These are phyloP conservation scores for Drosophila insularis DNA, from an alignment of 1,140 invertebrate species.

Conservation along the genomic window DNA sequence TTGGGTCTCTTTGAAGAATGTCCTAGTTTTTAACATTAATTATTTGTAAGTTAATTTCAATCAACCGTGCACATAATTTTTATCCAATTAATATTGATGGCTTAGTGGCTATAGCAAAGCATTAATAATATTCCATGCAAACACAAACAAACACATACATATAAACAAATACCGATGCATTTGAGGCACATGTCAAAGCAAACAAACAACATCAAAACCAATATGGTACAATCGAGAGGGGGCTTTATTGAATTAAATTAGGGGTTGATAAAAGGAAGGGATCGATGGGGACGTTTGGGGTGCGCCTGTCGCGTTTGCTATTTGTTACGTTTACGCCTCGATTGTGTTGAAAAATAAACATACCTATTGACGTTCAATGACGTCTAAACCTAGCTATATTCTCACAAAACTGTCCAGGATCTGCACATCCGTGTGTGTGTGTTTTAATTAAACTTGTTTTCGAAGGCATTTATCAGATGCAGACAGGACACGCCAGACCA, in stretches of 20 bases:
- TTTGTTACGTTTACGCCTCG: slow-evolving; percentile 78
- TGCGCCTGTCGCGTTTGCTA: slow-evolving; percentile 33
- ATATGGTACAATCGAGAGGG: slow-evolving; percentile 17
- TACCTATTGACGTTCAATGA: slow-evolving; percentile 57
- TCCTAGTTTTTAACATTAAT: too few relatives aligned
- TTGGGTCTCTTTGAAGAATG: too few relatives aligned
- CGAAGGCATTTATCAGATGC: slow-evolving; percentile 76
- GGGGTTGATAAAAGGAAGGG: background rate
- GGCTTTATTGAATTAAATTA: background rate
- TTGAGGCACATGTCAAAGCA: slow-evolving; percentile 69
- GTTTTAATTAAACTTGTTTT: slow-evolving; percentile 79
- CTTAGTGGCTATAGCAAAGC: slow-evolving; percentile 28
- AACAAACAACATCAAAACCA: slow-evolving; percentile 58
- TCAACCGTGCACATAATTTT: slow-evolving; percentile 10
- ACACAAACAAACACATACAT: slow-evolving; percentile 51
- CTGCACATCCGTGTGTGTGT: slow-evolving; percentile 29
- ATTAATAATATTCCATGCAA: slow-evolving; percentile 63
- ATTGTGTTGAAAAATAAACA: slow-evolving; percentile 76
- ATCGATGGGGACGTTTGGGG: background rate
- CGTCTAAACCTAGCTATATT: slow-evolving; percentile 40
- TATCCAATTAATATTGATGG: slow-evolving; percentile 33
- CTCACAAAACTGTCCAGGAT: background rate
- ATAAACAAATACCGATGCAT: slow-evolving; percentile 43
- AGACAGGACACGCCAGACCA: slow-evolving; percentile 67
- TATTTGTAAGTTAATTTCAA: too few relatives aligned